These are phyloP conservation scores for Hypotaenidia okinawae DNA, from an alignment of 2,797 vertebrate genomes.

Conservation along the genomic window DNA sequence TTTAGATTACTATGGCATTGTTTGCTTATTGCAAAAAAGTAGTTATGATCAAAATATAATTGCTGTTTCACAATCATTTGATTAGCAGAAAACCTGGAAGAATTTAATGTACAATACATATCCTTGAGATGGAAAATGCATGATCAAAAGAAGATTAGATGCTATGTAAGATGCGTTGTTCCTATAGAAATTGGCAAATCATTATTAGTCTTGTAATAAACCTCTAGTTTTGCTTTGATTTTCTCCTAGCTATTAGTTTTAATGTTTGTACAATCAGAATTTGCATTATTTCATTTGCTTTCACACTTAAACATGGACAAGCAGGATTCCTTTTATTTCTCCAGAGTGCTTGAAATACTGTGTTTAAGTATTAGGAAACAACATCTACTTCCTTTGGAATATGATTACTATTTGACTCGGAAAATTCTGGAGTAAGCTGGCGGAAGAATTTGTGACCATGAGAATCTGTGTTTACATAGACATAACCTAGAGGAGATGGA, in stretches of 20 bases:
- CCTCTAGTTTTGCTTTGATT: background rate
- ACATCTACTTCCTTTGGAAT: conserved; percentile 68
- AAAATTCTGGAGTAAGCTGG: conserved; percentile 56
- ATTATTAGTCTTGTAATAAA: background rate
- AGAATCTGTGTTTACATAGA: conserved; percentile 78
- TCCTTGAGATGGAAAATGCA: background rate
- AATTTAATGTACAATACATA: background rate
- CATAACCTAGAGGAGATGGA: conserved; percentile 76
- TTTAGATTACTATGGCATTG: background rate
- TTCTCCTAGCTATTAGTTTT: background rate
- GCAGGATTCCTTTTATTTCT: background rate
- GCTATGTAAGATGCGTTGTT: background rate
- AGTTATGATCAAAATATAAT: background rate
- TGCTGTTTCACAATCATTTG: background rate
- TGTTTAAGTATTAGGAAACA: conserved; percentile 52
- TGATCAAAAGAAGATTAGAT: background rate
- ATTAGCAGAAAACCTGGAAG: background rate
- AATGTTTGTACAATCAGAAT: background rate
- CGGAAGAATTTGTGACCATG: conserved; percentile 84
- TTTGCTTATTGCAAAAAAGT: background rate
- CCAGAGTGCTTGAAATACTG: background rate
- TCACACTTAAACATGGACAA: background rate
- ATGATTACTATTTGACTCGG: background rate
- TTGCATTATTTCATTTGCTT: background rate
- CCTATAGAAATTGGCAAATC: background rate